phyloP scores from a whole-genome alignment of 2,113 vertebrate genomes.

The Melanerpes formicivorus region DNA sequence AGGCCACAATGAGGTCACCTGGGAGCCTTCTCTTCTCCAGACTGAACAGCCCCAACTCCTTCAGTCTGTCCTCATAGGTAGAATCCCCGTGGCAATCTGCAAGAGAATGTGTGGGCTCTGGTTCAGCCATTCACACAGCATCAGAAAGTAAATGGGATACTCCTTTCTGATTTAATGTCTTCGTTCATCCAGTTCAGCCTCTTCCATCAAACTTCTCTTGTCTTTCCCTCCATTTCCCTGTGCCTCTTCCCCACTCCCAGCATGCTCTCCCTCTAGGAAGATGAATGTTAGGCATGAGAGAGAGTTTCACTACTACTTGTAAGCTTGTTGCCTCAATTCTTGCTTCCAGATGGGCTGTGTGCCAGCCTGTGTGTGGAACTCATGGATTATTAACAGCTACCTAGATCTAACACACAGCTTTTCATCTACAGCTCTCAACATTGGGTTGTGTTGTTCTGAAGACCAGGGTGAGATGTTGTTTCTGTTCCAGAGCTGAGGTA shows the following conservation, averaged over 20 bases:
- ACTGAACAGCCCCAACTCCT: too few relatives aligned
- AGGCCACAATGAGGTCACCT: too few relatives aligned
- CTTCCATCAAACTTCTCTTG: background rate
- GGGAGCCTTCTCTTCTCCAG: too few relatives aligned
- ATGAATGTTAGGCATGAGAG: background rate
- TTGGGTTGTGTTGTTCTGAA: too few relatives aligned
- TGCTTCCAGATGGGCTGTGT: background rate
- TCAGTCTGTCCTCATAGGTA: background rate
- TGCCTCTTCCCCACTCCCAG: background rate
- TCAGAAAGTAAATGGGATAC: background rate
- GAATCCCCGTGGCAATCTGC: conserved; percentile 17
- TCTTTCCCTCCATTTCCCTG: background rate
- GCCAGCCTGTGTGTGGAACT: background rate
- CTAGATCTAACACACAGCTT: too few relatives aligned
- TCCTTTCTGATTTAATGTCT: conserved; percentile 3
- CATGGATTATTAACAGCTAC: too few relatives aligned
- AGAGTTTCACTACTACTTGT: background rate
- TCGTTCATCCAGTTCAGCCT: background rate
- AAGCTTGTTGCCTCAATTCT: background rate
- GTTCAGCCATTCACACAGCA: background rate
- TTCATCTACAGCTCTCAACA: too few relatives aligned
- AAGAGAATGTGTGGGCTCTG: conserved; percentile 4
- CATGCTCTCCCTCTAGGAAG: background rate
- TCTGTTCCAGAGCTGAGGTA: too few relatives aligned
- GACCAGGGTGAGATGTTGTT: too few relatives aligned